A percentile compares a stretch with the other conserved stretches of the same genome.
Conservation (phyloP, 1,140 invertebrate genomes). For the Papilio machaon region DNA sequence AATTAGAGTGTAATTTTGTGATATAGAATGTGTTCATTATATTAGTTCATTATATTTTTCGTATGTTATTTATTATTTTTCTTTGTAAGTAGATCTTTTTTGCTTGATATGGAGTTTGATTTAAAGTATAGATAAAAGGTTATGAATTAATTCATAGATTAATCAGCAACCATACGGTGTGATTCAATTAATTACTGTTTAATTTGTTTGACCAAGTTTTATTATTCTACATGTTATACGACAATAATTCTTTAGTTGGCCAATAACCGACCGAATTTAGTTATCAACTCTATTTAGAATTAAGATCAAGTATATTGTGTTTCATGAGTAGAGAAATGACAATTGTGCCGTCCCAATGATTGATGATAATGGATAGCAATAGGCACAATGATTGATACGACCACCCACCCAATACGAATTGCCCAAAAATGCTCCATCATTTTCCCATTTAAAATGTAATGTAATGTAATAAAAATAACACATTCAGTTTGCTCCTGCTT, state of each 20-base stretch:
- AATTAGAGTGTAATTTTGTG: neutral
- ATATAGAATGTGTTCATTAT: neutral
- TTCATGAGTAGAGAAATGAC: conserved; percentile 35
- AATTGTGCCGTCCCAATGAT: conserved; percentile 37
- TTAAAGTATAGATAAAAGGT: too few relatives aligned
- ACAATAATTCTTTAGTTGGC: neutral
- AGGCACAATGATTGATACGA: conserved; percentile 35
- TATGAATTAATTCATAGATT: too few relatives aligned
- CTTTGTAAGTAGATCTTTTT: too few relatives aligned
- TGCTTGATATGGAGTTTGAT: too few relatives aligned
- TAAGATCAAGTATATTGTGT: conserved; percentile 37
- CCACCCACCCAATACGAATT: conserved; percentile 29
- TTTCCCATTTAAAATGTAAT: neutral
- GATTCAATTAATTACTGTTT: too few relatives aligned
- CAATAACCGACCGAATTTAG: conserved; percentile 32
- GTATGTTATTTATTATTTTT: too few relatives aligned
- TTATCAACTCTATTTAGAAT: conserved; percentile 30
- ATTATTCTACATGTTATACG: neutral
- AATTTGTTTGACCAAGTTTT: too few relatives aligned
- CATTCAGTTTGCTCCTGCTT: neutral
- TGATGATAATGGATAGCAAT: conserved; percentile 36
- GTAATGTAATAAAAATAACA: neutral
- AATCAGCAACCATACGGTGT: too few relatives aligned
- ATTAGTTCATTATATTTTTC: too few relatives aligned
- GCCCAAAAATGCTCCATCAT: neutral